Base-by-base conservation (phyloP, 2,113 vertebrate species). In the Cynoglossus semilaevis region DNA sequence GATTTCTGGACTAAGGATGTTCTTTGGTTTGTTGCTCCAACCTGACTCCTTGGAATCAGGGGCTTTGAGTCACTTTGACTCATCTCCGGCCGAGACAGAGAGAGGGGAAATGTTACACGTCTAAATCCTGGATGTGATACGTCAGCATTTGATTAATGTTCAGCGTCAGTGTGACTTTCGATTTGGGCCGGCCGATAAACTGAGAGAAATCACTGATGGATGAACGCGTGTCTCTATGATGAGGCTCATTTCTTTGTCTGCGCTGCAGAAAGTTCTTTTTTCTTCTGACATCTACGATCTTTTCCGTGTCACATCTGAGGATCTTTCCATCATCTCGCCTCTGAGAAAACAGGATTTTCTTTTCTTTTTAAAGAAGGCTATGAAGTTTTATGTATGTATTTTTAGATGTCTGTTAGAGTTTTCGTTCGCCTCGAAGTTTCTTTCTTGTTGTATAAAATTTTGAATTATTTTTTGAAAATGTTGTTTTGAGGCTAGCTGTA, bases 61-160 rank as follows among this genome's bases (percentile, higher is more conserved):
- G 22, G 22, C 22, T 6, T 29, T 29, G 22, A 29, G 2, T 29
- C 22, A 29, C 22, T 29, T 2, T 29, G 22, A 29, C 22, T 29
- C 22, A 29, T 4, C 22, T 29, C 22, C 22, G 6, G n/a, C n/a
- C n/a, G n/a, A n/a, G n/a, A n/a, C n/a, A n/a, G n/a, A n/a, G n/a
- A n/a, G n/a, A n/a, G n/a, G n/a, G 62, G 52, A 76, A 71, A 82
- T 70, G 83, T 67, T 70, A 70, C 49, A 66, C 53, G 62, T 71
- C 73, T 76, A 42, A 42, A 58, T 67, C 19, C 64, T 79, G 77
- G 81, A 80, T 84, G 84, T 71, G 70, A 83, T 49, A 38, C 79
- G 88, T 87, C 87, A 80, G 74, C 44, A n/a, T 81, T 84, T 90
- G 87, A 90, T 90, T 69, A 85, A 90, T 89, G 83, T 43, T 56